Evolutionary conservation across 1,140 invertebrate species (phyloP).

Genomic region (Acromyrmex charruanus): DNA sequence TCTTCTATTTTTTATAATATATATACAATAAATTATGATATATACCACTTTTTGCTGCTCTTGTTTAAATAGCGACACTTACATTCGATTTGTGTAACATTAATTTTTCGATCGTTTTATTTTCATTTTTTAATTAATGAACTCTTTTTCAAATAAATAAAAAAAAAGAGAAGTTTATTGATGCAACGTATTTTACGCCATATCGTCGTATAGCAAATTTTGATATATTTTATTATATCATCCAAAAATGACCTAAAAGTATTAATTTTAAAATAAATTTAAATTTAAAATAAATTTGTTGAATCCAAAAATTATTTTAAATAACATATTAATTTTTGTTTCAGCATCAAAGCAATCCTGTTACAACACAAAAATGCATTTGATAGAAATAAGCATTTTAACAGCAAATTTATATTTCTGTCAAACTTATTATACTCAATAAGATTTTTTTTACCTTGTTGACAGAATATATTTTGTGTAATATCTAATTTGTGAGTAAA

Average conservation of each 20-base stretch:
- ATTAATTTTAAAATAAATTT: conserved; percentile 4
- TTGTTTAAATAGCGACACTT: neutral
- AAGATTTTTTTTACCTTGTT: neutral
- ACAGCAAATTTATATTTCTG: conserved; percentile 8
- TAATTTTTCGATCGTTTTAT: neutral
- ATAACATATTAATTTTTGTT: conserved; percentile 6
- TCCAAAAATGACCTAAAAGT: neutral
- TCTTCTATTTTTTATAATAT: neutral
- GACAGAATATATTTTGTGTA: conserved; percentile 7
- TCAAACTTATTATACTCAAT: neutral
- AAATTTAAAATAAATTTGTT: neutral
- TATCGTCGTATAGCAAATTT: neutral
- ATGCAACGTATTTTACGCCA: conserved; percentile 18
- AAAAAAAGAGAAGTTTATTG: neutral
- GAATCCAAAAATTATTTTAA: neutral
- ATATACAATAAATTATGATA: neutral
- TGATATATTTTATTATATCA: neutral
- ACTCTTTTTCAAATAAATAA: neutral
- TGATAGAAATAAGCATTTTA: neutral
- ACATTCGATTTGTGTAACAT: neutral
- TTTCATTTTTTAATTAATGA: neutral
- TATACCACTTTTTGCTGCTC: neutral
- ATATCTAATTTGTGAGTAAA: conserved; percentile 16
- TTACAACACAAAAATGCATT: neutral
- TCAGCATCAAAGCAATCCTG: no score